Conservation (phyloP, 1,140 invertebrate species). For the Neuroterus valhalla region DNA sequence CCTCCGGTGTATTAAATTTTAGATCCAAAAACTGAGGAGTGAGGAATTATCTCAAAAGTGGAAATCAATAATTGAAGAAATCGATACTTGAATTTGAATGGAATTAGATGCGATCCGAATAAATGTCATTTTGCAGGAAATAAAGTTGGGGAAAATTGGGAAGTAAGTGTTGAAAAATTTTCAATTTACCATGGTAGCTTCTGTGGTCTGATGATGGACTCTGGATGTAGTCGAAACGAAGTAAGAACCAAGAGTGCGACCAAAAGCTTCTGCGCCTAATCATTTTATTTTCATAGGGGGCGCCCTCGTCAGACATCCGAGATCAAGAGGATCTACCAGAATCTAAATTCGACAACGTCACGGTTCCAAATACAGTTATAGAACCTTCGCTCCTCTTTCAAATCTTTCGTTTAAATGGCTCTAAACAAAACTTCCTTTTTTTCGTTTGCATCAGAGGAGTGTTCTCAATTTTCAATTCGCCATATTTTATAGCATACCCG, state of each 20-base stretch:
- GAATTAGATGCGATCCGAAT: background rate
- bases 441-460: too few relatives aligned
- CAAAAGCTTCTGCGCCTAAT: conserved; percentile 78
- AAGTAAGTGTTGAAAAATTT: conserved; percentile 42
- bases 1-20: background rate
- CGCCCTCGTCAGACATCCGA: conserved; percentile 74
- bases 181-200: conserved; percentile 79
- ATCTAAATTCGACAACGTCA: conserved; percentile 65
- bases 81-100: conserved; percentile 7
- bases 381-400: conserved; percentile 50
- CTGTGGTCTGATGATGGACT: conserved; percentile 73
- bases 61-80: background rate
- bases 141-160: background rate
- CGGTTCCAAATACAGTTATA: conserved; percentile 72
- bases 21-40: conserved; percentile 12
- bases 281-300: conserved; percentile 85
- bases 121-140: background rate
- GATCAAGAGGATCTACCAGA: conserved; percentile 53
- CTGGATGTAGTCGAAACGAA: conserved; percentile 81
- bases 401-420: background rate
- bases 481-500: too few relatives aligned
- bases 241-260: conserved; percentile 85
- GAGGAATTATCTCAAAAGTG: background rate
- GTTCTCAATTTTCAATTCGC: too few relatives aligned
- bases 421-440: too few relatives aligned